Evolutionary conservation across 2,113 vertebrate species (phyloP), one percentile per base, ranked within the genome.

Genomic region (Raja brachyura): DNA sequence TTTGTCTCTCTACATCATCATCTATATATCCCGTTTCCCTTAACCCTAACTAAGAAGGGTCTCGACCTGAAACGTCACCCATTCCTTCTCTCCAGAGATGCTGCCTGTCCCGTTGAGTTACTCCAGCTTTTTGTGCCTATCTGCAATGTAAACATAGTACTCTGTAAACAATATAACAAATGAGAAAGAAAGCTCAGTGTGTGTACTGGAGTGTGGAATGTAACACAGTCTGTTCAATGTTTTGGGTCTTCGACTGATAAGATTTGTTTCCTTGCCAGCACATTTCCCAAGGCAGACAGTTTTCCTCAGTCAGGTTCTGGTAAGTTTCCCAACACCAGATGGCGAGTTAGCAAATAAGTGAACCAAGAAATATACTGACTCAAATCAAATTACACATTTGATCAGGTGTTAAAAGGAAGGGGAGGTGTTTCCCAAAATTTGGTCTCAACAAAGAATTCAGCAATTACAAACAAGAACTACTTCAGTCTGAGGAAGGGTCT

Each of bases 351-450:
- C 59, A 63, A 88, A 63, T 31, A 61, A 88, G 56, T 66, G 59
- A 31, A 88, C 63, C 18, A 88, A 88, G 59, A 63, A 88, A 63
- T 63, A n/a, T 6, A n/a, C 83, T 63, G 83, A 88, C 83, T 66
- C 59, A 16, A 16, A 18, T 88, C n/a, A 63, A 63, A 88, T 7
- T n/a, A 63, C 14, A 0, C 2, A 16, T n/a, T 66, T 86, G 11
- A n/a, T 86, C 10, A 86, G 31, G 31, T n/a, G 13, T 85, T 86
- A 86, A 73, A 63, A 61, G 83, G 31, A 86, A 86, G 83, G n/a
- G 25, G 54, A 85, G 22, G 8, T 85, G 81, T 28, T 85, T 86
- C 61, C 56, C 28, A 14, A 5, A n/a, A 18, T 8, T 59, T 61
- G 61, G 11, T 16, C 28, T 16, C 5, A 73, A 73, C 11, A 63